Conservation (phyloP, 2,113 vertebrate species). For the Origma solitaria region DNA sequence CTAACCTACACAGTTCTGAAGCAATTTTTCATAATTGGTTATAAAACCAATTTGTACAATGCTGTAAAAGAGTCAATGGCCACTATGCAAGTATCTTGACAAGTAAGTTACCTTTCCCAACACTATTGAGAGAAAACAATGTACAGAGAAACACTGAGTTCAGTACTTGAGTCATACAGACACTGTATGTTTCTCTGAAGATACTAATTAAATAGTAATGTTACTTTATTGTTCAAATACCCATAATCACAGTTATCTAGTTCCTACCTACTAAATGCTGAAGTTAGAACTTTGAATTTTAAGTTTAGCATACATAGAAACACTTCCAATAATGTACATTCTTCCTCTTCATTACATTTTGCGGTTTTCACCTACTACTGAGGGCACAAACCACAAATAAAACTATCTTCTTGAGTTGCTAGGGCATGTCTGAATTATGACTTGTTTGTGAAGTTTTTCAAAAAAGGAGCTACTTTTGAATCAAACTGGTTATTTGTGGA, state of each 20-base stretch:
- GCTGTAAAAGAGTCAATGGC: background rate
- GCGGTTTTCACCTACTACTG: background rate
- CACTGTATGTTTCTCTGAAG: background rate
- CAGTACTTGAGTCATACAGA: background rate
- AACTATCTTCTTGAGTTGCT: background rate
- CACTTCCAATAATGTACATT: background rate
- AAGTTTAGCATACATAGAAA: background rate
- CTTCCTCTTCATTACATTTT: background rate
- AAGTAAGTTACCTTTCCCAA: background rate
- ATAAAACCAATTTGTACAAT: fast-evolving
- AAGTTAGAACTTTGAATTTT: background rate
- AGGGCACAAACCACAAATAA: background rate
- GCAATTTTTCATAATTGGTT: background rate
- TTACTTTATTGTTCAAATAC: background rate
- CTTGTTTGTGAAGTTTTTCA: background rate
- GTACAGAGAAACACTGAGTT: background rate
- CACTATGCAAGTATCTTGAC: background rate
- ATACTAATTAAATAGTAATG: background rate
- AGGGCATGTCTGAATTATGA: background rate
- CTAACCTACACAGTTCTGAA: background rate
- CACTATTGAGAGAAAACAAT: too few relatives aligned
- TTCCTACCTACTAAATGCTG: background rate
- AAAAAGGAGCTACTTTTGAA: background rate
- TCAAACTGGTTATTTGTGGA: background rate
- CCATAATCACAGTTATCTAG: background rate